Conservation (phyloP, 2,797 vertebrate species). For the Microctenopoma lineatum region DNA sequence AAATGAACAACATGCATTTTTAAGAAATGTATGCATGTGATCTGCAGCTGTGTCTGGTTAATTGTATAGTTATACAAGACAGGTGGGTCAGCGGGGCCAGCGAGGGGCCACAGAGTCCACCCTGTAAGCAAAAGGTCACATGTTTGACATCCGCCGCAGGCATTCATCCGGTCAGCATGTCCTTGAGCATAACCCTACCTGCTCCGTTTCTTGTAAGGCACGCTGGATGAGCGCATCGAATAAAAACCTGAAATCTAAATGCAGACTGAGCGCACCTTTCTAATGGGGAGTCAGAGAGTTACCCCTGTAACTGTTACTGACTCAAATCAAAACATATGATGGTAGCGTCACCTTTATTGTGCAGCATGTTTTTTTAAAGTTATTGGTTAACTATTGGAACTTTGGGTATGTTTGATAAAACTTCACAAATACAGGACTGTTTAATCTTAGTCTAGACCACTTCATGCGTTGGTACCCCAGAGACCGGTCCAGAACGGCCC, state of each 20-base stretch:
- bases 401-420: conserved; percentile 18
- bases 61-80: neutral
- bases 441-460: conserved; percentile 30
- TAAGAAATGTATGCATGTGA: neutral
- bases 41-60: neutral
- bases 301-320: conserved; percentile 35
- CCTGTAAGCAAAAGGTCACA: conserved; percentile 20
- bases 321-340: conserved; percentile 52
- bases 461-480: conserved; percentile 57
- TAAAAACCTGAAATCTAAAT: conserved; percentile 65
- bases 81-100: neutral
- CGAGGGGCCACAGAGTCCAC: neutral
- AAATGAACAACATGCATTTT: neutral
- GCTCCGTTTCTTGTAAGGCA: conserved; percentile 30
- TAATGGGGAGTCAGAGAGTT: conserved; percentile 49
- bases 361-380: neutral
- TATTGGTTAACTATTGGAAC: neutral
- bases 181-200: conserved; percentile 32
- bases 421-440: conserved; percentile 20
- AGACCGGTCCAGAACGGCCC: conserved; percentile 64
- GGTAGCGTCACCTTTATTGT: conserved; percentile 11
- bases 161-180: conserved; percentile 23
- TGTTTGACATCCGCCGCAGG: conserved; percentile 27
- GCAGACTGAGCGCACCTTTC: conserved; percentile 15
- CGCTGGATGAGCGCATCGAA: conserved; percentile 36